Percentiles rank a stretch among this genome's conserved stretches.
Evolutionary conservation across 1,140 invertebrate genomes (phyloP).

Genomic region (Theocolax elegans): DNA sequence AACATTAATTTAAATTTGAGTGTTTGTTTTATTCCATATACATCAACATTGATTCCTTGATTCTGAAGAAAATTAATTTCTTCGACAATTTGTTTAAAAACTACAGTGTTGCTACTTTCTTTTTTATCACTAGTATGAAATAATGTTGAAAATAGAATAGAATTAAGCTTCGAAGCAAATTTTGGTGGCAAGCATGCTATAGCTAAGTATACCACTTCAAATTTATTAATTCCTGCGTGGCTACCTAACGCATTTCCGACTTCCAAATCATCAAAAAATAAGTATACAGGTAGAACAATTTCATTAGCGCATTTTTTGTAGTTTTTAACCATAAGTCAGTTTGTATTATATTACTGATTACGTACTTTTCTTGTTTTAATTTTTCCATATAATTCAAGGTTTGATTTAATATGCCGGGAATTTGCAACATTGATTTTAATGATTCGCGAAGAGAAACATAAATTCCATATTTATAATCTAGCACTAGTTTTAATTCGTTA

Average conservation of each 20-base stretch:
- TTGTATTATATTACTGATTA: conserved; percentile 4
- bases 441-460: neutral
- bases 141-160: conserved; percentile 21
- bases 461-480: neutral
- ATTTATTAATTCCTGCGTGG: conserved; percentile 16
- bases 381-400: conserved; percentile 1
- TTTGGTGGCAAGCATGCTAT: conserved; percentile 35
- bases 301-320: neutral
- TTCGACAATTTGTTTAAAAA: conserved; percentile 27
- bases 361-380: neutral
- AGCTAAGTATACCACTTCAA: neutral
- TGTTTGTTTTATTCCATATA: neutral
- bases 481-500: neutral
- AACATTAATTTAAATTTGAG: conserved; percentile 13
- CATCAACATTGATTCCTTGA: conserved; percentile 1
- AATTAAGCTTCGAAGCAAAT: conserved; percentile 9
- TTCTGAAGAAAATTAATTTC: conserved; percentile 31
- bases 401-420: conserved; percentile 1
- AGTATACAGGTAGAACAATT: conserved; percentile 1
- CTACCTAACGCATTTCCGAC: conserved; percentile 12
- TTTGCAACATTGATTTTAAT: conserved; percentile 23
- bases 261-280: conserved; percentile 19
- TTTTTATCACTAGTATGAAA: conserved; percentile 23
- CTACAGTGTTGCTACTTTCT: conserved; percentile 6
- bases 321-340: conserved; percentile 6